A percentile compares a stretch with the other conserved stretches of the same genome.
Evolutionary conservation across 2,888 invertebrate genomes (phyloP).

Genomic region (Torymus aiolomorphi): DNA sequence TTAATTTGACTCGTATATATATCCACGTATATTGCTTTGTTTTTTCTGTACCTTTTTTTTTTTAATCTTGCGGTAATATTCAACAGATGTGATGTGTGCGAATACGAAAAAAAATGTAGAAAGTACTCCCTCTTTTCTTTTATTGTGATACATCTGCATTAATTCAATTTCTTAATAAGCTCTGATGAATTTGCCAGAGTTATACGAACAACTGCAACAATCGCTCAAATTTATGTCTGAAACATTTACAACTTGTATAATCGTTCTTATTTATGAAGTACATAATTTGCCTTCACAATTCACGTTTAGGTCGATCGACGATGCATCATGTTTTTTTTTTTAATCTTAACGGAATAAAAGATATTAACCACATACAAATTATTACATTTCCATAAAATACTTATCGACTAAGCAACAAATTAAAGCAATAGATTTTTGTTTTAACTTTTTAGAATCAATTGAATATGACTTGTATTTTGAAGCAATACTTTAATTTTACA

Average conservation of each 20-base stretch:
- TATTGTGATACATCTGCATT: conserved; percentile 7
- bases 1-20: not conserved
- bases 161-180: conserved; percentile 15
- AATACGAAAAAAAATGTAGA: conserved; percentile 29
- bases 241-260: conserved; percentile 15
- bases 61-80: conserved; percentile 31
- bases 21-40: conserved; percentile 13
- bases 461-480: too few relatives aligned
- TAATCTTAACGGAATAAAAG: not conserved
- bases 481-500: too few relatives aligned
- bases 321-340: conserved; percentile 7
- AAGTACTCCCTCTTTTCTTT: conserved; percentile 22
- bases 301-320: conserved; percentile 1
- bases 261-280: conserved; percentile 6
- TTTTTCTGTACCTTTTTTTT: conserved; percentile 7
- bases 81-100: conserved; percentile 4
- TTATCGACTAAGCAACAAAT: not conserved
- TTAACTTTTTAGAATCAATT: too few relatives aligned
- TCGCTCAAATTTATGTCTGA: not conserved
- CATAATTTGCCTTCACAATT: conserved; percentile 9
- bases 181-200: conserved; percentile 2
- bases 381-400: not conserved
- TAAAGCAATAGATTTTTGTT: not conserved
- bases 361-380: not conserved
- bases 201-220: conserved; percentile 10